Conservation (phyloP, 1,140 invertebrate species). For the Bombus ignitus region DNA sequence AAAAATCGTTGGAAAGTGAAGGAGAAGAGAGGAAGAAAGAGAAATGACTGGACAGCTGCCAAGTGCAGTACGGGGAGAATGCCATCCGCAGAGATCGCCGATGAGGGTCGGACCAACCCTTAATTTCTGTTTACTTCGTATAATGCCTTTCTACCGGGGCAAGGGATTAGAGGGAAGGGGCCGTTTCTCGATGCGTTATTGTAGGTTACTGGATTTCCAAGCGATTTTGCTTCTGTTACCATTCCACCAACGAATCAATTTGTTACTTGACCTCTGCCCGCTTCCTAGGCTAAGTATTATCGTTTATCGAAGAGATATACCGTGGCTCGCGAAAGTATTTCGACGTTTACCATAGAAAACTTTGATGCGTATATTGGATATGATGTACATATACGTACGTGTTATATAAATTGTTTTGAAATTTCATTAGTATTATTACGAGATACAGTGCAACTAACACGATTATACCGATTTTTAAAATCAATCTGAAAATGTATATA, state of each 20-base stretch:
- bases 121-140: conserved; percentile 56
- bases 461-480: too few relatives aligned
- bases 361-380: too few relatives aligned
- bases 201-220: neutral
- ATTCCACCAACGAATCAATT: neutral
- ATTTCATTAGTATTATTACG: too few relatives aligned
- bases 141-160: neutral
- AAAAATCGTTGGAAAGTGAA: conserved; percentile 28
- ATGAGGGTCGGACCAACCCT: conserved; percentile 42
- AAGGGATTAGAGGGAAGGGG: neutral
- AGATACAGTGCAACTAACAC: too few relatives aligned
- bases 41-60: conserved; percentile 57
- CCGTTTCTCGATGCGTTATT: neutral
- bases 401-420: too few relatives aligned
- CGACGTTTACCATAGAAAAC: too few relatives aligned
- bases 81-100: conserved; percentile 56
- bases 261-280: neutral
- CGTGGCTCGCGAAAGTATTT: neutral
- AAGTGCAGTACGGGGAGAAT: conserved; percentile 50
- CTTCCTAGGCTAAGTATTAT: too few relatives aligned
- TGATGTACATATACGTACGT: too few relatives aligned
- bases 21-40: conserved; percentile 22
- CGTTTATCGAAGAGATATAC: too few relatives aligned
- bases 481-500: too few relatives aligned
- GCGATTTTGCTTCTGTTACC: neutral